Conservation (phyloP, 2,888 invertebrate species). For the Autographa gamma region DNA sequence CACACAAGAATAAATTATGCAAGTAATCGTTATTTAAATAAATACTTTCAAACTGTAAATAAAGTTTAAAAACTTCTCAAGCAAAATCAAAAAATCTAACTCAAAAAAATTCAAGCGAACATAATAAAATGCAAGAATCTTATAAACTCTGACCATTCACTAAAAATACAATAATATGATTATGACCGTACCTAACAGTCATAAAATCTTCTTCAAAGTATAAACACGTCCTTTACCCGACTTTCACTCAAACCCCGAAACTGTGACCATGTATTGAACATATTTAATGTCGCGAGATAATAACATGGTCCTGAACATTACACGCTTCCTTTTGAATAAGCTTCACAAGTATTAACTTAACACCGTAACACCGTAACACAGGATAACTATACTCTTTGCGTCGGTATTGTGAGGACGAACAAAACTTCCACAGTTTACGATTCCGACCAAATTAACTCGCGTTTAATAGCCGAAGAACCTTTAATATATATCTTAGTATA, state of each 20-base stretch:
- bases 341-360: background rate
- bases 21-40: too few species aligned
- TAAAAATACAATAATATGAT: background rate
- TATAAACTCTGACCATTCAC: background rate
- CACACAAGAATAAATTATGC: too few species aligned
- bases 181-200: background rate
- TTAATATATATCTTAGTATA: background rate
- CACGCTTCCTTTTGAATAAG: background rate
- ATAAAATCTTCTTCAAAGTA: background rate
- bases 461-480: conserved; percentile 37
- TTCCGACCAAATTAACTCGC: conserved; percentile 38
- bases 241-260: background rate
- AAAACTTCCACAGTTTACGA: conserved; percentile 28
- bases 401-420: background rate
- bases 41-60: too few species aligned
- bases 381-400: background rate
- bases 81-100: too few species aligned
- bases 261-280: background rate
- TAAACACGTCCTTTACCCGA: background rate
- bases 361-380: background rate
- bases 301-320: background rate
- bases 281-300: background rate
- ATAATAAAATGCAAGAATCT: too few species aligned
- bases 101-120: too few species aligned
- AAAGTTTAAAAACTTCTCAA: too few species aligned